Evolutionary conservation across 2,113 vertebrate genomes (phyloP).

Genomic region (Rhinoptilus africanus): DNA sequence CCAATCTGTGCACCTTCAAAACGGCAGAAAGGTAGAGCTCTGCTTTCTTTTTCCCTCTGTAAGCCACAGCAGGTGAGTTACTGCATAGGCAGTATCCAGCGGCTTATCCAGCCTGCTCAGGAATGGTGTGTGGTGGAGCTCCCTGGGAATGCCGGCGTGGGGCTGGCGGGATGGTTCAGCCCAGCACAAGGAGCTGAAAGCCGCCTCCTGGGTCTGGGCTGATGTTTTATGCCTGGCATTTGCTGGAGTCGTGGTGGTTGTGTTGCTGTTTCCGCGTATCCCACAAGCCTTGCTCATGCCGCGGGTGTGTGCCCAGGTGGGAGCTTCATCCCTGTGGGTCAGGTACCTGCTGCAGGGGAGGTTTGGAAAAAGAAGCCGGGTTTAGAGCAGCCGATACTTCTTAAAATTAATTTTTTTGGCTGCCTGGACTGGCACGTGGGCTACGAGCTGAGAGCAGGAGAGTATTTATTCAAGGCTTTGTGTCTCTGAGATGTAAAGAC

Average conservation of each 20-base stretch:
- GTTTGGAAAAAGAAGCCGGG: not conserved
- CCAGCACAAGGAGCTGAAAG: not conserved
- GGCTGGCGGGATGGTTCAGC: not conserved
- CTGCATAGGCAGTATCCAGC: not conserved
- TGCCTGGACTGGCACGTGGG: not conserved
- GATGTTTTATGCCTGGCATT: not conserved
- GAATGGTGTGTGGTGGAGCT: not conserved
- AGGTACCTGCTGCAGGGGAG: not conserved
- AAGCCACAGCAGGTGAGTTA: not conserved
- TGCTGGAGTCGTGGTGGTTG: not conserved
- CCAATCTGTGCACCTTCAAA: not conserved
- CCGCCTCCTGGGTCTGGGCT: not conserved
- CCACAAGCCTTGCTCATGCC: rapidly evolving
- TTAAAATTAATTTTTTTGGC: not conserved
- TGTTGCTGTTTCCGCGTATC: not conserved
- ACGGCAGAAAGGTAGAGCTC: not conserved
- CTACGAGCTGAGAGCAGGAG: not conserved
- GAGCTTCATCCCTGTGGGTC: rapidly evolving
- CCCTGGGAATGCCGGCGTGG: not conserved
- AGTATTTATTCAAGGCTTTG: not conserved
- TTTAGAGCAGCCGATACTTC: not conserved
- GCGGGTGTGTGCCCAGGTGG: not conserved
- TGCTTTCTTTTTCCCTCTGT: not conserved
- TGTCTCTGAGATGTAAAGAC: not conserved
- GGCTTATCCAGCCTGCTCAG: not conserved